These are phyloP conservation scores for Phylloscopus trochiloides DNA, from an alignment of 2,113 vertebrate species.

Conservation along the genomic window DNA sequence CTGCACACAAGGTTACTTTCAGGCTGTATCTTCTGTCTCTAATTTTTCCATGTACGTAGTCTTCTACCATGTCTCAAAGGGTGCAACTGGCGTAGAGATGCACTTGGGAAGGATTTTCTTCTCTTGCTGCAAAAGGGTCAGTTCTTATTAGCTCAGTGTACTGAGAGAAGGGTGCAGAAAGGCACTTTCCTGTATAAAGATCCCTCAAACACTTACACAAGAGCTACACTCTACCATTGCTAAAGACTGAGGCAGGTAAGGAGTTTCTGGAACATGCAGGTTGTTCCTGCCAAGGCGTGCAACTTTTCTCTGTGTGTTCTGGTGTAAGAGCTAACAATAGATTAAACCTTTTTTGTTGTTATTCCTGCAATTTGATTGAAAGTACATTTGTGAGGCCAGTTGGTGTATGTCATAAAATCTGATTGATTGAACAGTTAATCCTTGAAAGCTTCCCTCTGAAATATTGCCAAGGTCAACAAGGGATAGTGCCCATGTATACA, in stretches of 20 bases:
- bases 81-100: accelerated
- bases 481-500: not conserved
- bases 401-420: slow-evolving; percentile 38
- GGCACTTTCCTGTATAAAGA: not conserved
- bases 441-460: slow-evolving; percentile 47
- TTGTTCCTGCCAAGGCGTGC: not conserved
- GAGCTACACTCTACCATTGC: not conserved
- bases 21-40: not conserved
- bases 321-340: not conserved
- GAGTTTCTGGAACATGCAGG: not conserved
- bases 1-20: not conserved
- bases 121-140: not conserved
- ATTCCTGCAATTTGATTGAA: slow-evolving; percentile 11
- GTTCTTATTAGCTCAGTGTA: not conserved
- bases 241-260: not conserved
- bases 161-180: accelerated
- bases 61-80: not conserved
- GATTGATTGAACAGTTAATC: slow-evolving; percentile 66
- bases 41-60: accelerated
- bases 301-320: not conserved
- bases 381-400: slow-evolving; percentile 34
- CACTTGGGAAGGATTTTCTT: not conserved
- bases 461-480: slow-evolving; percentile 50
- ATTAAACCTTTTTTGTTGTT: slow-evolving; percentile 4
- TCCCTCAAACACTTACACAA: not conserved